Evolutionary conservation across 2,797 vertebrate genomes (phyloP).

Genomic region (Erithacus rubecula): DNA sequence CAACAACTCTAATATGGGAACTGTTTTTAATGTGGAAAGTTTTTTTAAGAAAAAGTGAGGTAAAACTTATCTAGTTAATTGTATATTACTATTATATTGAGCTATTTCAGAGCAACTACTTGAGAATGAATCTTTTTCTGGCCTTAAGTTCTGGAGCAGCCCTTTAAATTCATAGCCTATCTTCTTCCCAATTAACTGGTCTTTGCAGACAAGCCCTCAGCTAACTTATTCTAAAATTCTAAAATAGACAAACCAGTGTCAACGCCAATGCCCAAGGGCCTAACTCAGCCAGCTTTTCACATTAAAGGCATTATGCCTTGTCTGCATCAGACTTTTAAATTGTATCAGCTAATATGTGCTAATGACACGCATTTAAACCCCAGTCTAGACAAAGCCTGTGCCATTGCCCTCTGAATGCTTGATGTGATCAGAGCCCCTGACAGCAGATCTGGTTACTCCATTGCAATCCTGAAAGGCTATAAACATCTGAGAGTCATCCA

Average conservation of each 20-base stretch:
- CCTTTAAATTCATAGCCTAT: conserved; percentile 37
- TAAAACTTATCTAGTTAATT: not conserved
- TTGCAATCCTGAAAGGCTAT: not conserved
- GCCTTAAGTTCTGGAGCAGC: not conserved
- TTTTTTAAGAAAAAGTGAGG: too few species aligned
- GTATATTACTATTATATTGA: not conserved
- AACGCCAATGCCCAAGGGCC: conserved; percentile 5
- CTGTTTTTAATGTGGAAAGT: too few species aligned
- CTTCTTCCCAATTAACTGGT: conserved; percentile 22
- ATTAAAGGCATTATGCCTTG: conserved; percentile 26
- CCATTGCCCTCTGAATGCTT: conserved; percentile 42
- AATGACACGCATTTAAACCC: conserved; percentile 47
- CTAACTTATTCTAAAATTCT: conserved; percentile 30
- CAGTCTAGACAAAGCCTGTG: conserved; percentile 55
- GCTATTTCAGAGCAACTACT: not conserved
- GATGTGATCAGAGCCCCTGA: not conserved
- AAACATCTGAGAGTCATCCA: not conserved
- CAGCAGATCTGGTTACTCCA: conserved; percentile 5
- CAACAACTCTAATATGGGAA: not conserved
- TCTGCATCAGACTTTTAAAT: conserved; percentile 48
- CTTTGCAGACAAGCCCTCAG: conserved; percentile 28
- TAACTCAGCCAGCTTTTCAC: conserved; percentile 34
- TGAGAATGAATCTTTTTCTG: not conserved
- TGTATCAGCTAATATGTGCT: conserved; percentile 52
- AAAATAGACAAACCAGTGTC: conserved; percentile 29